These are phyloP conservation scores for Platycheirus albimanus DNA, from an alignment of 2,888 invertebrate species.

Conservation along the genomic window DNA sequence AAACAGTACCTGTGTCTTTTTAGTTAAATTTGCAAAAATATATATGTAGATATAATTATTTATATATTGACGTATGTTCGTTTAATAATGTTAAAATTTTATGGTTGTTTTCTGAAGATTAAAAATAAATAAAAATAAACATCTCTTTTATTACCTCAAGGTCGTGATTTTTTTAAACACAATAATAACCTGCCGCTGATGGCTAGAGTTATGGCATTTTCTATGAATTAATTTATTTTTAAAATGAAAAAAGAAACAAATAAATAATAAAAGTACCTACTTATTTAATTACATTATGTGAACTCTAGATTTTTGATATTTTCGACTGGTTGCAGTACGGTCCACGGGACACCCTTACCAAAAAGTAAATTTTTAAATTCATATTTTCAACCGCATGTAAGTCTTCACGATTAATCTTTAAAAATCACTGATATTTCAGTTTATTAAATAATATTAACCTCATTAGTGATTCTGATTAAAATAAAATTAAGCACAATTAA, in stretches of 20 bases:
- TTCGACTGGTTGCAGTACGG: neutral
- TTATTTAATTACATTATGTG: constrained; percentile 22
- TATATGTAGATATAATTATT: neutral
- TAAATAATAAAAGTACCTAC: constrained; percentile 1
- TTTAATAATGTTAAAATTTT: neutral
- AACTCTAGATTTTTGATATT: neutral
- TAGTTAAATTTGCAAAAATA: constrained; percentile 14
- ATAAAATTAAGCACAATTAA: too few relatives aligned
- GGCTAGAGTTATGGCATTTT: neutral
- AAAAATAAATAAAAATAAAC: constrained; percentile 54
- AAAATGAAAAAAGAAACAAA: neutral
- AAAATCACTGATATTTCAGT: too few relatives aligned
- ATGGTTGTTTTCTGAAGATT: constrained; percentile 4
- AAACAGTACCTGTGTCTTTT: constrained; percentile 41
- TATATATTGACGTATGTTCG: neutral
- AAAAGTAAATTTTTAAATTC: neutral
- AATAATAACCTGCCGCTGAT: neutral
- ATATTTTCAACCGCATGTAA: neutral
- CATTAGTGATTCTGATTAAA: too few relatives aligned
- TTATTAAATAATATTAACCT: too few relatives aligned
- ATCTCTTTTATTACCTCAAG: constrained; percentile 46
- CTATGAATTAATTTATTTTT: constrained; percentile 13
- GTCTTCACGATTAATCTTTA: too few relatives aligned
- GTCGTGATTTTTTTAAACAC: constrained; percentile 24
- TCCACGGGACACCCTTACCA: neutral